phyloP scores from a whole-genome alignment of 2,113 vertebrate species.

The Fulmarus glacialis region DNA sequence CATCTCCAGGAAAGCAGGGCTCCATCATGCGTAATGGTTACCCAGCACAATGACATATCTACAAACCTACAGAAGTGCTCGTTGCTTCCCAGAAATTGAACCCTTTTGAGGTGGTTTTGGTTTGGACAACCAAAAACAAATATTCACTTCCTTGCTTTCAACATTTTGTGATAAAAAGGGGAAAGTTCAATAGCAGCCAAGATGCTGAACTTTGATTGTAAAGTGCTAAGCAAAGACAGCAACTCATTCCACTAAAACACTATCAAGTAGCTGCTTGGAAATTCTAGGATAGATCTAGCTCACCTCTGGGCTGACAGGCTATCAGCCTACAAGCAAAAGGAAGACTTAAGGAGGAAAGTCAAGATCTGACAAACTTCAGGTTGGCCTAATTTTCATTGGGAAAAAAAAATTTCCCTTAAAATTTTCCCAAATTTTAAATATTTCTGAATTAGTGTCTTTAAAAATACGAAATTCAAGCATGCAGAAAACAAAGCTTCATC shows the following conservation, averaged over 20 bases:
- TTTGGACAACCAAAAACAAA: slow-evolving; percentile 24
- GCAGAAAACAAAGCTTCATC: background rate
- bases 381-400: background rate
- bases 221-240: background rate
- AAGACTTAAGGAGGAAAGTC: background rate
- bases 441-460: background rate
- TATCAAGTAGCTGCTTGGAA: background rate
- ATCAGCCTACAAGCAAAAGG: background rate
- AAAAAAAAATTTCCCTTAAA: too few species aligned
- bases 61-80: background rate
- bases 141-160: slow-evolving; percentile 23
- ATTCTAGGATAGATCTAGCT: background rate
- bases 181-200: background rate
- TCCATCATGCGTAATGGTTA: background rate
- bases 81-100: background rate
- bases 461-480: background rate
- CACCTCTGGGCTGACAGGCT: background rate
- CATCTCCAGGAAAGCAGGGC: background rate
- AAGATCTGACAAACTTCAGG: background rate
- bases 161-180: slow-evolving; percentile 13
- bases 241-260: background rate
- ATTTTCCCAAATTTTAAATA: too few species aligned
- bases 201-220: background rate
- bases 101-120: background rate
- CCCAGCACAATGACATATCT: background rate